These are phyloP conservation scores for Apteryx mantelli DNA, from an alignment of 2,113 vertebrate species.

Conservation along the genomic window DNA sequence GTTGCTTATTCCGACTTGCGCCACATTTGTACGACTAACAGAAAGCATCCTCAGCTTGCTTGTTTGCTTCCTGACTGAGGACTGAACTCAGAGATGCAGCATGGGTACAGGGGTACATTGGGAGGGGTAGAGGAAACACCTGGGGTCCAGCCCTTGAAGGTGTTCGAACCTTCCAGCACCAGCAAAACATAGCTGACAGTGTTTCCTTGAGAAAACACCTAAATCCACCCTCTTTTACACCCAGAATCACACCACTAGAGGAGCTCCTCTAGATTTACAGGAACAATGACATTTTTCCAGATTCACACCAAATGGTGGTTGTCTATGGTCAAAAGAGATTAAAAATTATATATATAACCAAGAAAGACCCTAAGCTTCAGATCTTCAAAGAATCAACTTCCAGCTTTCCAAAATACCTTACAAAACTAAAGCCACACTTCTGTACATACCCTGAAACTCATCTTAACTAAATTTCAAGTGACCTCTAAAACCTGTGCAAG, in stretches of 20 bases:
- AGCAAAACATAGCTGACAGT: not conserved
- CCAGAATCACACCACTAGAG: not conserved
- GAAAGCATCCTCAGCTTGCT: not conserved
- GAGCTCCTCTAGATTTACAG: not conserved
- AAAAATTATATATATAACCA: not conserved
- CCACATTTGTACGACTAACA: not conserved
- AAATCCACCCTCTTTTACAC: not conserved
- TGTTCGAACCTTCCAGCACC: no score
- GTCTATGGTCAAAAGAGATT: not conserved
- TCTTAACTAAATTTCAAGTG: not conserved
- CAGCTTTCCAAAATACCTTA: not conserved
- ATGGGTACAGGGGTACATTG: not conserved
- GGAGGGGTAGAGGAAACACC: not conserved
- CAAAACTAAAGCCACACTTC: not conserved
- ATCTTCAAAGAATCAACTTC: not conserved
- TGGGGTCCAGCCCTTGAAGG: fast-evolving
- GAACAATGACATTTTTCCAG: not conserved
- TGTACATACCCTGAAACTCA: not conserved
- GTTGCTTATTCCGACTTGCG: not conserved
- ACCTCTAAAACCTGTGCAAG: not conserved
- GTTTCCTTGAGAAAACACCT: not conserved
- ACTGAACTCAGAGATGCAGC: not conserved
- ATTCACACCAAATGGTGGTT: fast-evolving
- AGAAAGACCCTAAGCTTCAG: not conserved
- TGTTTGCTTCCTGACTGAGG: fast-evolving